Base-by-base conservation (phyloP, 2,888 invertebrate species). In the Drosophila leonis region DNA sequence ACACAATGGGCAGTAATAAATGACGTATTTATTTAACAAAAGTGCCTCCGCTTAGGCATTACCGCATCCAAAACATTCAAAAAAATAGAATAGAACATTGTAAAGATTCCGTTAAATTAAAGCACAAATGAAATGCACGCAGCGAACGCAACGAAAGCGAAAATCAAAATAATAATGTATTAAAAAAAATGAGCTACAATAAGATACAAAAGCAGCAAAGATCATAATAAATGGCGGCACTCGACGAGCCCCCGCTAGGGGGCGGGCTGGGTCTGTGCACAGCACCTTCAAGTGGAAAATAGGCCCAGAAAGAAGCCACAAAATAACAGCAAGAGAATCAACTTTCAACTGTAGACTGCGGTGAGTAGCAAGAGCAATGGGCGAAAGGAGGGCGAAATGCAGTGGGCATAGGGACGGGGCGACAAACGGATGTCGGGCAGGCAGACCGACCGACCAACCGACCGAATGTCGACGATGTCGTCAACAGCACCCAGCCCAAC, bases 51-150 rank as follows among this genome's bases (percentile, higher is more conserved):
- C 37, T 46, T n/a, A 52, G 35, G 60, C 64, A 75, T 74, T 67
- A 63, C 74, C 55, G 74, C 67, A 65, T 37, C 41, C 41, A 12
- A 37, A 65, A 64, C 37, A 54, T 42, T 56, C 65, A 49, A 35
- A 29, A 27, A 33, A 27, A 24, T 39, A 41, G 49, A 44, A 65
- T 76, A 81, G 76, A 71, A 76, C 69, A 79, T 74, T 78, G 72
- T 67, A 55, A 63, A 67, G 78, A 75, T 74, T 72, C 76, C 77
- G 79, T 65, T 82, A 69, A 87, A 79, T 83, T 82, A 67, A 75
- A 55, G 65, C 69, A 80, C 74, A 77, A 83, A 69, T 73, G 65
- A 75, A 77, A 65, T 70, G 64, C 64, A 65, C 59, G 71, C 48
- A 62, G 27, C 52, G 31, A 48, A 33, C 60, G 56, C 59, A 64